Evolutionary conservation across 2,888 invertebrate genomes (phyloP), one percentile per base, ranked within the genome.

Genomic region (Cyaniris semiargus): DNA sequence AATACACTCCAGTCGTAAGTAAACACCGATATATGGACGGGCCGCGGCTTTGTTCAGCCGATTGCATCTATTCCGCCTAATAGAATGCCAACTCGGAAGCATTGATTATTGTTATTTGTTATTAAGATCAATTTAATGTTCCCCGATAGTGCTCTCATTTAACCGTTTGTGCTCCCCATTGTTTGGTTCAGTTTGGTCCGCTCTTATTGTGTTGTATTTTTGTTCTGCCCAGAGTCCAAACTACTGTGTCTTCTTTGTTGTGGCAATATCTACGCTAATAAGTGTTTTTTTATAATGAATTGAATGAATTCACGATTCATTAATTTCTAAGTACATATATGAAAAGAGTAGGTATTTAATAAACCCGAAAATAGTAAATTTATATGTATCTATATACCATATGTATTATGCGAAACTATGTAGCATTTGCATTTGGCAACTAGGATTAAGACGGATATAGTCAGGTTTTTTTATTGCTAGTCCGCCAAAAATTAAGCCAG

Each of bases 1-100:
- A 84, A 83, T 82, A 80, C 82, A 82, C 81, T 81, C 79, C 77
- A 80, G 82, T 80, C 83, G 84, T 84, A 84, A 84, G 81, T 80
- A 81, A 80, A 78, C 76, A 76, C 78, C 83, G 83, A 83, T 83
- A 81, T 83, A 83, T 83, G 83, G 83, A 80, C 81, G 79, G 79
- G 75, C 76, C 77, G 70, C 77, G 76, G 83, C 84, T 84, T 84
- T 84, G 84, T 85, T 83, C 79, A 79, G 78, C 80, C 81, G 84
- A 84, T 84, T 82, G 81, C 81, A 85, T 85, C 85, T 83, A 83
- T 84, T 83, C 84, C 83, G 82, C 82, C 82, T 82, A 82, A 81
- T 82, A 82, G 81, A 81, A 81, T 79, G 79, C 53, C 70, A 53
- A 34, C 72, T 76, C 56, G 71, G 76, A 71, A 76, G 71, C 58